Base-by-base conservation (phyloP, 1,140 invertebrate genomes). In the Gonatopus flavifemur region DNA sequence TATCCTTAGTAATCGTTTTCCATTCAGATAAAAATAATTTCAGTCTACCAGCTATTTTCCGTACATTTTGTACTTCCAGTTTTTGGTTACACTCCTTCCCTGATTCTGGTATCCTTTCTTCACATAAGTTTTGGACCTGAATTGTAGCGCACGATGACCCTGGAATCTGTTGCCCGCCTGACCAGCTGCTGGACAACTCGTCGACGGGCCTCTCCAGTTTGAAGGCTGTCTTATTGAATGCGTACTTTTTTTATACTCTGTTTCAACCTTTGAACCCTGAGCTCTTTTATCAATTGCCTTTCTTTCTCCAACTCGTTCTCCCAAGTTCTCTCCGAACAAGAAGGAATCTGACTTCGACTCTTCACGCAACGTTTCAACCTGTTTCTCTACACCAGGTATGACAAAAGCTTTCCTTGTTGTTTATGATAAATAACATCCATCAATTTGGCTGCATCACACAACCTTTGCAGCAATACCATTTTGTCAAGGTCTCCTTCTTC, bases 371-470 rank as follows among this genome's bases (percentile, higher is more conserved):
- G 43, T 10, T 28, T 30, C 18, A 13, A 19, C 32, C 10, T 53
- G 43, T 31, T 53, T 53, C 1, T 22, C 21, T 31, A 53, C 16
- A 3, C 44, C 31, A 7, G 37, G 51, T 18, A 41, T 20, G 20
- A 47, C 47, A 22, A 47, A 53, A 0, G 42, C 49, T 25, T 38
- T 51, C 10, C 49, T 35, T 25, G 32, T 28, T 52, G 16, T 40
- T 52, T 39, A 16, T 31, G 28, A 24, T 25, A 13, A 3, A 41
- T 24, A 1, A 1, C 8, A 13, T 41, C 2, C 28, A 44, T n/a
- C 9, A 51, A 24, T 31, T 44, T 51, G 12, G 12, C 41, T 8
- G 22, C 8, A n/a, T 43, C 32, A 13, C 28, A 3, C 6, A 30
- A 16, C 3, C 3, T 8, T n/a, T n/a, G 12, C 2, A 41, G 8